A percentile compares a stretch with the other conserved stretches of the same genome.
phyloP scores from a whole-genome alignment of 2,113 vertebrate genomes.

The Leucopsar rothschildi region DNA sequence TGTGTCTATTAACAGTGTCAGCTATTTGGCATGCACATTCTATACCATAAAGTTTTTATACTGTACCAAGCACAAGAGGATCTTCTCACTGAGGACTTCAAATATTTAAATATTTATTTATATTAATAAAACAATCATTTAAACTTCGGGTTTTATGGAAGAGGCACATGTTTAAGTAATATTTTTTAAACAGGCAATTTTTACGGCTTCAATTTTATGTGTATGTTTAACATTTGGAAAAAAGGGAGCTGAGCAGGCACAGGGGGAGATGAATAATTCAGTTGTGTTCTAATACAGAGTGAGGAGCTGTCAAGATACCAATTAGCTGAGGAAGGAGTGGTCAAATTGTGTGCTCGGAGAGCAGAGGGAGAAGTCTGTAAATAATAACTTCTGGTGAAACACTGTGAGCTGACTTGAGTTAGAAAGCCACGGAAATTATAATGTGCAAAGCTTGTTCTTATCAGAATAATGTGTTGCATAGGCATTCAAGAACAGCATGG shows the following conservation, averaged over 20 bases:
- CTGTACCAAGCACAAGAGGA: not conserved
- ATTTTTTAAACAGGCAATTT: not conserved
- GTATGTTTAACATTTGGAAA: not conserved
- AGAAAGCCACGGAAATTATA: not conserved
- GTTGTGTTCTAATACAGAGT: not conserved
- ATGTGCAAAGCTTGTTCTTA: not conserved
- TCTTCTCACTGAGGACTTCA: not conserved
- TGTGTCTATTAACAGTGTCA: conserved; percentile 1
- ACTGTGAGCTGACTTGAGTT: not conserved
- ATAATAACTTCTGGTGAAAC: not conserved
- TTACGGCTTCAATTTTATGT: not conserved
- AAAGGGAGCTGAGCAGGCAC: not conserved
- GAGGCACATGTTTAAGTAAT: not conserved
- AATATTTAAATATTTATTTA: not conserved
- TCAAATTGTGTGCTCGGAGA: not conserved
- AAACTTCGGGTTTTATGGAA: not conserved
- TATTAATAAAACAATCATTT: not conserved
- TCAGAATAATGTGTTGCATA: not conserved
- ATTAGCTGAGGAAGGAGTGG: not conserved
- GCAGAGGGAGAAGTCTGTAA: not conserved
- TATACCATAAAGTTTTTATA: not conserved
- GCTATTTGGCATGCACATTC: not conserved
- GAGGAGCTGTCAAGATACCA: not conserved
- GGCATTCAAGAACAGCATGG: not conserved
- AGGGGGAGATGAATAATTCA: not conserved